A percentile compares a stretch with the other conserved stretches of the same genome.
phyloP scores from a whole-genome alignment of 2,888 invertebrate species.

The Azorinus chamasolen region DNA sequence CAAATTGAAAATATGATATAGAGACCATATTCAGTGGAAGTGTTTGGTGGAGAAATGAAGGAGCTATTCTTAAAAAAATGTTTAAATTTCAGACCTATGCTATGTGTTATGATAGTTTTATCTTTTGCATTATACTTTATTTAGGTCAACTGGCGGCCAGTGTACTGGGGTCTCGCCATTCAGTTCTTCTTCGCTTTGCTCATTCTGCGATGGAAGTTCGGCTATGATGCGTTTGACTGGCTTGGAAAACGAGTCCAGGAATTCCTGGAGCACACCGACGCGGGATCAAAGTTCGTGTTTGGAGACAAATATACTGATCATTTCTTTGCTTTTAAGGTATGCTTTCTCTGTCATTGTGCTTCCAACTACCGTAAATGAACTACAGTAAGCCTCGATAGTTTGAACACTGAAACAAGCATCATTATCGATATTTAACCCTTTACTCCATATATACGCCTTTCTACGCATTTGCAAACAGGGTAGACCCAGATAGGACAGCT shows the following conservation, averaged over 20 bases:
- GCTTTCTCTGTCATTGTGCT: not conserved
- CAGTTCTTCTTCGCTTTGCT: conserved; percentile 91
- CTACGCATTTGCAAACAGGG: too few species aligned
- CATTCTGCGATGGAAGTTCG: conserved; percentile 79
- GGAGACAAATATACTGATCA: conserved; percentile 88
- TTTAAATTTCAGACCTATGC: too few species aligned
- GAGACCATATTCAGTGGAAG: too few species aligned
- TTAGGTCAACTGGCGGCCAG: conserved; percentile 90
- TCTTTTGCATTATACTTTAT: not conserved
- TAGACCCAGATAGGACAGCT: too few species aligned
- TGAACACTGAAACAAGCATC: too few species aligned
- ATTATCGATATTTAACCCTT: too few species aligned
- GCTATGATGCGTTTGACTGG: conserved; percentile 90
- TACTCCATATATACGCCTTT: too few species aligned
- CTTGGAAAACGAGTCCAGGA: conserved; percentile 91
- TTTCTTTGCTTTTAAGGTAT: conserved; percentile 94
- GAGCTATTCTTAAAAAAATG: too few species aligned
- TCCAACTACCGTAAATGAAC: not conserved
- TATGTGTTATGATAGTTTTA: too few species aligned
- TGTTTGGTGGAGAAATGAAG: too few species aligned
- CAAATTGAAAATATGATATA: too few species aligned
- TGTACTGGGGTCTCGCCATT: conserved; percentile 92
- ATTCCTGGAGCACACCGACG: conserved; percentile 93
- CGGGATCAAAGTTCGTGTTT: conserved; percentile 95
- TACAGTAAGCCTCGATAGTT: too few species aligned